phyloP scores from a whole-genome alignment of 1,140 invertebrate genomes.

The Caenorhabditis briggsae region DNA sequence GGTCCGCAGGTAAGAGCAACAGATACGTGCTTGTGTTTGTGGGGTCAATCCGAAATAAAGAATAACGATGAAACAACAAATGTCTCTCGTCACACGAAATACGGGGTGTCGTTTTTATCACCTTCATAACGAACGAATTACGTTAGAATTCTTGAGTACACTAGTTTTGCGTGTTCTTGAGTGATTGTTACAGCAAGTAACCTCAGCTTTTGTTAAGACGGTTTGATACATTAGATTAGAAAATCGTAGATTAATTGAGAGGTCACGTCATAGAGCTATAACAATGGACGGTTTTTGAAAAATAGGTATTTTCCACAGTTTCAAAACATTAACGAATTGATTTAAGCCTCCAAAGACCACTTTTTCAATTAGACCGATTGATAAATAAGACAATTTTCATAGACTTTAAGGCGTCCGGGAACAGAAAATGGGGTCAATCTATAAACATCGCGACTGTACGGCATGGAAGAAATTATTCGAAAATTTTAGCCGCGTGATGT shows the following conservation, averaged over 20 bases:
- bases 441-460: no score
- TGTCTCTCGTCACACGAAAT: not conserved
- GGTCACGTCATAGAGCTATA: not conserved
- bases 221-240: not conserved
- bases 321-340: not conserved
- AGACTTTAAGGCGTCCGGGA: no score
- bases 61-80: constrained; percentile 64
- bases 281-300: not conserved
- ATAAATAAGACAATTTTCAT: no score
- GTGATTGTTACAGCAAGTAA: not conserved
- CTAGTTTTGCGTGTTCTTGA: constrained; percentile 15
- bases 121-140: not conserved
- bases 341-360: not conserved
- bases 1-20: constrained; percentile 84
- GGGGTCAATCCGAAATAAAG: not conserved
- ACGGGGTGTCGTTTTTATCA: not conserved
- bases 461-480: no score
- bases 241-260: not conserved
- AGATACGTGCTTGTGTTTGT: not conserved
- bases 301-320: not conserved
- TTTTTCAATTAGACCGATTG: no score
- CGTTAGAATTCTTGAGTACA: constrained; percentile 48
- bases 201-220: not conserved
- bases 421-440: no score
- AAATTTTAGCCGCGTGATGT: no score